These are phyloP conservation scores for Perca schrenkii DNA, from an alignment of 2,113 vertebrate species.

Conservation along the genomic window DNA sequence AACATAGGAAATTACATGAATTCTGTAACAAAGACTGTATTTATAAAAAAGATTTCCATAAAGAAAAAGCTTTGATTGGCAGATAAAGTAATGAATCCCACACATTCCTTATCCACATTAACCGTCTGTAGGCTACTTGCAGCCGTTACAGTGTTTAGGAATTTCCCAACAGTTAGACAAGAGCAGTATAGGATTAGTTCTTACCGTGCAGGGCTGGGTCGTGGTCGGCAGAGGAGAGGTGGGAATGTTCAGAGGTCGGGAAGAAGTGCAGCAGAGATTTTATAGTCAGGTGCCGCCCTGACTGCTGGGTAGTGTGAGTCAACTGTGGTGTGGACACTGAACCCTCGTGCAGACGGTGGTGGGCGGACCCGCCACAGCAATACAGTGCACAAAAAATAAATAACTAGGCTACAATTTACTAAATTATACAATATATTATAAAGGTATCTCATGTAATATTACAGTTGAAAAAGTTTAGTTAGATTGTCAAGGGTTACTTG, in stretches of 20 bases:
- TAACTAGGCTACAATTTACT: too few species aligned
- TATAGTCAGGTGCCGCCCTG: slow-evolving; percentile 78
- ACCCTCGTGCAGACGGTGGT: background rate
- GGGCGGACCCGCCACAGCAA: background rate
- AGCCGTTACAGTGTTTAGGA: background rate
- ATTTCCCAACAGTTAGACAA: background rate
- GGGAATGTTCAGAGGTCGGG: slow-evolving; percentile 51
- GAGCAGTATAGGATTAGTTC: slow-evolving; percentile 17
- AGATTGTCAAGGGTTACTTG: too few species aligned
- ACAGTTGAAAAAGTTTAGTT: too few species aligned
- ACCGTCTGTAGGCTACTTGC: background rate
- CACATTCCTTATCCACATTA: background rate
- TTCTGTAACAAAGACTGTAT: background rate
- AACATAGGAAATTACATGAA: background rate
- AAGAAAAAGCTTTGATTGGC: background rate
- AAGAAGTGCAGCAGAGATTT: slow-evolving; percentile 26
- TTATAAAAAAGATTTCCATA: background rate
- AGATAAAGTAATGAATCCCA: background rate
- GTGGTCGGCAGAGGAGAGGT: background rate
- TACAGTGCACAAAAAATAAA: too few species aligned
- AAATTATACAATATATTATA: too few species aligned
- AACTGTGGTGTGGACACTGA: background rate
- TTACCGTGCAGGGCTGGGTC: slow-evolving; percentile 64
- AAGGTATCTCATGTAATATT: too few species aligned
- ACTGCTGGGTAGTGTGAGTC: slow-evolving; percentile 40